These are phyloP conservation scores for Chloebia gouldiae DNA, from an alignment of 2,113 vertebrate species.

Conservation along the genomic window DNA sequence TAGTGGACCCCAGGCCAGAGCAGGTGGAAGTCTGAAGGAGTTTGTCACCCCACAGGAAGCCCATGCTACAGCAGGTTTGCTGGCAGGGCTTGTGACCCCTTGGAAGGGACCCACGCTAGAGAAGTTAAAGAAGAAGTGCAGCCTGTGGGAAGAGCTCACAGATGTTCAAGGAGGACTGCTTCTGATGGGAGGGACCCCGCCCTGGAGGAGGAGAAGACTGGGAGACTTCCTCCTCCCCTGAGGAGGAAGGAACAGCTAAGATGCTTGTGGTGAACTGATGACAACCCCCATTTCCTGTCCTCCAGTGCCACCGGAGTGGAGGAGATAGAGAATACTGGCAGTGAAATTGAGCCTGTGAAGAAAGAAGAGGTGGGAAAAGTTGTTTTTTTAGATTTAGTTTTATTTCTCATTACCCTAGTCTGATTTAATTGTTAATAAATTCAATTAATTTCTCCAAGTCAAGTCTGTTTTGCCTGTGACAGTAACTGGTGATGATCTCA, in stretches of 20 bases:
- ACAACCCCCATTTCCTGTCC: not conserved
- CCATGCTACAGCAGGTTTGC: not conserved
- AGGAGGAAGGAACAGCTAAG: not conserved
- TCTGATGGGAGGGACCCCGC: not conserved
- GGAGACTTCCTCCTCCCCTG: too few species aligned
- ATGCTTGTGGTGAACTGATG: not conserved
- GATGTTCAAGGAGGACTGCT: not conserved
- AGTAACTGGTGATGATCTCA: not conserved
- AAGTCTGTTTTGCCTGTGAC: not conserved
- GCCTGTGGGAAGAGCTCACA: not conserved
- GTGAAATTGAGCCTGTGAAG: not conserved
- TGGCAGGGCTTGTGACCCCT: not conserved
- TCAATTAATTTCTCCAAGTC: not conserved
- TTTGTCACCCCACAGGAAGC: not conserved
- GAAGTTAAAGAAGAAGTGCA: not conserved
- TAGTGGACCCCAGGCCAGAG: fast-evolving
- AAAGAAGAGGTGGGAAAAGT: not conserved
- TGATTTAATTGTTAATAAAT: not conserved
- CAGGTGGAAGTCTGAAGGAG: not conserved
- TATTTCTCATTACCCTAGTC: not conserved
- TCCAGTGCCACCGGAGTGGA: too few species aligned
- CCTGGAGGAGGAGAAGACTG: not conserved
- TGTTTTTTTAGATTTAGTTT: not conserved
- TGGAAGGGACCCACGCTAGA: not conserved
- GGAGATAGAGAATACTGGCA: not conserved